Conservation (phyloP, 1,140 invertebrate genomes). For the Rhyacophila brunnea region DNA sequence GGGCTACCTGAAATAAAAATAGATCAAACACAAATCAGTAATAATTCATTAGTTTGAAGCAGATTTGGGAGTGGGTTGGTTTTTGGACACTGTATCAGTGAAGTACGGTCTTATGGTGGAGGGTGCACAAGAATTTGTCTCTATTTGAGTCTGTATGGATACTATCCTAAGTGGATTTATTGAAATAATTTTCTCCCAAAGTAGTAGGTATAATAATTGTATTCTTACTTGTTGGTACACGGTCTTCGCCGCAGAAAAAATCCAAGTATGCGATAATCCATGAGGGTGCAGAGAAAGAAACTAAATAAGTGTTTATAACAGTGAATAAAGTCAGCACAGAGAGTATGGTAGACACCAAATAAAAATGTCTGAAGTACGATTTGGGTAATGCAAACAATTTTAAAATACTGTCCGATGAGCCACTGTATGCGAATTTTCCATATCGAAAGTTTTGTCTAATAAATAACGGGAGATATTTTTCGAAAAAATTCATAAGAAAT, state of each 20-base stretch:
- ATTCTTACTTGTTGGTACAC: slow-evolving; percentile 56
- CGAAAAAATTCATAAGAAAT: slow-evolving; percentile 59
- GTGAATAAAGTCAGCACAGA: slow-evolving; percentile 52
- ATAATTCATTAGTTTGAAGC: slow-evolving; percentile 4
- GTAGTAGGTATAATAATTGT: slow-evolving; percentile 13
- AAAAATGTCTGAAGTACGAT: slow-evolving; percentile 74
- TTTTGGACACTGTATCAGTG: background rate
- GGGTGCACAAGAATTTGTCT: no score
- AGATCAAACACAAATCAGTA: background rate
- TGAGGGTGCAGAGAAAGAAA: slow-evolving; percentile 45
- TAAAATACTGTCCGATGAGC: slow-evolving; percentile 50
- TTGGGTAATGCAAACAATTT: slow-evolving; percentile 67
- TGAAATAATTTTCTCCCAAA: slow-evolving; percentile 26
- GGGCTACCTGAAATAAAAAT: slow-evolving; percentile 55
- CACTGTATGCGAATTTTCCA: slow-evolving; percentile 65
- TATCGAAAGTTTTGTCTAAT: slow-evolving; percentile 63
- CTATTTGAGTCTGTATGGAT: background rate
- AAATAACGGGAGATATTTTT: slow-evolving; percentile 61
- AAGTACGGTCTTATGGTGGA: background rate
- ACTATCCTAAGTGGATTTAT: slow-evolving; percentile 10
- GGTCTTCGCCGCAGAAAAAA: slow-evolving; percentile 49
- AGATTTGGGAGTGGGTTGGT: background rate
- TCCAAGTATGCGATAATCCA: slow-evolving; percentile 51
- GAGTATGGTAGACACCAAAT: slow-evolving; percentile 61
- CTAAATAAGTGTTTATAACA: slow-evolving; percentile 52